Base-by-base conservation (phyloP, 35 echinoderm and acorn worm genomes). In the Amphiura filiformis region DNA sequence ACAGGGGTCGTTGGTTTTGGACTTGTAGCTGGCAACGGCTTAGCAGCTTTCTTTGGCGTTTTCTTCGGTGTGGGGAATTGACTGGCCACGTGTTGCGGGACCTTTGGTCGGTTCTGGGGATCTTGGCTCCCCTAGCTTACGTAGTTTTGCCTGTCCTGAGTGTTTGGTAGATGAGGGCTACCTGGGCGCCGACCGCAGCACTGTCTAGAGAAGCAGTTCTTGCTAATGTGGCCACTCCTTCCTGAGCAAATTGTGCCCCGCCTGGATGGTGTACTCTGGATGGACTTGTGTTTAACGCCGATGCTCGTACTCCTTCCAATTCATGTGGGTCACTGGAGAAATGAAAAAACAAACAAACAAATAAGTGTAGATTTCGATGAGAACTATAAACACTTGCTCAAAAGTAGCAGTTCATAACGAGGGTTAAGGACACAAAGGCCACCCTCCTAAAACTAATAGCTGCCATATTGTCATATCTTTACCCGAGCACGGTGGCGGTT, bases 301-400 rank as follows among this genome's bases (percentile, higher is more conserved):
- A 26, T 15, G 15, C 17, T n/a, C 83, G 64, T 34, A 85, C 26
- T 17, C 47, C 64, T 28, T 85, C 83, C 31, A 85, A 34, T 64
- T 85, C 83, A 35, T 65, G 47, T 35, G 83, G 83, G 44, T 85
- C 83, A 85, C 83, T 85, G 83, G 35, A 65, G 83, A 56, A 70
- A 38, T 15, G 39, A 81, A 78, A 78, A 82, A 9, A 47, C 41
- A 47, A 4, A 47, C 41, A 47, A 47, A 47, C 4, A 47, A 47
- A 47, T 47, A 47, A 9, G 17, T 47, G 17, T 17, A 47, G 41
- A 47, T 9, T 47, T 47, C 17, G 41, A 47, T n/a, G n/a, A 47
- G 17, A 17, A 47, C 17, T 47, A 47, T 17, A 47, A 47, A 9
- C 17, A 17, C 41, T 47, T 47, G 41, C 4, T 47, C 5, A 47